A percentile compares a stretch with the other conserved stretches of the same genome.
Evolutionary conservation across 2,888 invertebrate species (phyloP).

Genomic region (Macrophya annulata): DNA sequence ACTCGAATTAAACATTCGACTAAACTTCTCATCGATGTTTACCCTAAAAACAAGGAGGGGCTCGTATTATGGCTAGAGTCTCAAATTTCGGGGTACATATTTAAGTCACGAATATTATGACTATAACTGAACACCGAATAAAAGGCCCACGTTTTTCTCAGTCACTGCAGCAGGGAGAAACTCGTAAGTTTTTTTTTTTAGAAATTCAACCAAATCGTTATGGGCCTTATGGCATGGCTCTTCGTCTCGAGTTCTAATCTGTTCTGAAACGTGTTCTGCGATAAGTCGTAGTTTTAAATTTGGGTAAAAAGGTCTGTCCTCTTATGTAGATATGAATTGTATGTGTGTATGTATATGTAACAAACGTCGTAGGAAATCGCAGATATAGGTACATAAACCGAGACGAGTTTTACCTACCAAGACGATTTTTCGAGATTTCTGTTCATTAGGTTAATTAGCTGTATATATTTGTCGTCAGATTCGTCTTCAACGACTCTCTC

Average conservation of each 20-base stretch:
- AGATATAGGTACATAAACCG: not conserved
- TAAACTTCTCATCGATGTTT: not conserved
- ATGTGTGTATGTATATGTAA: not conserved
- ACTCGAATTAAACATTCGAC: not conserved
- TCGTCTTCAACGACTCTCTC: constrained; percentile 25
- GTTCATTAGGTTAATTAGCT: constrained; percentile 56
- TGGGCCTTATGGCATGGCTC: not conserved
- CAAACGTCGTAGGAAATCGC: not conserved
- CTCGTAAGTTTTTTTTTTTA: constrained; percentile 28
- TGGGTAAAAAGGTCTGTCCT: not conserved
- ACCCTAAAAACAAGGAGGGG: not conserved
- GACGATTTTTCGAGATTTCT: constrained; percentile 35
- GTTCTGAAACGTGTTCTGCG: constrained; percentile 11
- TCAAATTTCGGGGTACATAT: constrained; percentile 44
- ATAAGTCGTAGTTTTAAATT: not conserved
- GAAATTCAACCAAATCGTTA: constrained; percentile 39
- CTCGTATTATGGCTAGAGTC: not conserved
- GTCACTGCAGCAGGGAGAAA: not conserved
- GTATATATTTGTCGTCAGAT: constrained; percentile 32
- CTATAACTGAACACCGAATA: constrained; percentile 34
- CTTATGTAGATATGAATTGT: not conserved
- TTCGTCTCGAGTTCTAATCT: not conserved
- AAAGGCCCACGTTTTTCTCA: constrained; percentile 26
- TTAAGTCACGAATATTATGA: constrained; percentile 56
- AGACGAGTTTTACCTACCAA: not conserved